Evolutionary conservation across 2,113 vertebrate genomes (phyloP).

Genomic region (Pelobates fuscus): DNA sequence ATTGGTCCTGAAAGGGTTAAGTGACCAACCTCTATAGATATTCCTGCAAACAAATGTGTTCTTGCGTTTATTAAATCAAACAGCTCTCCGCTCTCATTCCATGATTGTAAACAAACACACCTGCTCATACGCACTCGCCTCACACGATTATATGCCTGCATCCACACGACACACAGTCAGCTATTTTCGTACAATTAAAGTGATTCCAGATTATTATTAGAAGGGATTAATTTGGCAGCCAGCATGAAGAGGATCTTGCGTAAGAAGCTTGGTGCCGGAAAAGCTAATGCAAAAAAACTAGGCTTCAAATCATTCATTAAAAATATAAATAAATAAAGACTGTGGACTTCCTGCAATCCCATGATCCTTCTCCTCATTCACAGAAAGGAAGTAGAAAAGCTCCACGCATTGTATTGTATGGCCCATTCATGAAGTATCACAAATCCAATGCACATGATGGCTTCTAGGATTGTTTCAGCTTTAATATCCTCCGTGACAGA

Average conservation of each 20-base stretch:
- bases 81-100: neutral
- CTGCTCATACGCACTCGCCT: neutral
- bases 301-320: slow-evolving; percentile 61
- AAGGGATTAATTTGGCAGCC: slow-evolving; percentile 15
- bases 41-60: too few species aligned
- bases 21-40: too few species aligned
- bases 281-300: neutral
- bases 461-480: slow-evolving; percentile 10
- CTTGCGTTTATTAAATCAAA: too few species aligned
- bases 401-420: slow-evolving; percentile 51
- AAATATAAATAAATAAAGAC: slow-evolving; percentile 19
- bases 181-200: neutral
- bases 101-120: neutral
- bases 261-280: neutral
- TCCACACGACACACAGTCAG: neutral
- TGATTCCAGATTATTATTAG: slow-evolving; percentile 7
- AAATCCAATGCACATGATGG: slow-evolving; percentile 52
- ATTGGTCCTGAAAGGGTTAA: too few species aligned
- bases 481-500: slow-evolving; percentile 48
- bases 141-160: neutral
- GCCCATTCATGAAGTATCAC: slow-evolving; percentile 67
- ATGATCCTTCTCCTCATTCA: slow-evolving; percentile 64
- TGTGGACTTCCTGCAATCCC: slow-evolving; percentile 56
- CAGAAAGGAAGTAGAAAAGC: slow-evolving; percentile 52
- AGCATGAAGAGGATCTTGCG: neutral